A percentile compares a stretch with the other conserved stretches of the same genome.
phyloP scores from a whole-genome alignment of 1,140 invertebrate species.

The Asobara japonica region DNA sequence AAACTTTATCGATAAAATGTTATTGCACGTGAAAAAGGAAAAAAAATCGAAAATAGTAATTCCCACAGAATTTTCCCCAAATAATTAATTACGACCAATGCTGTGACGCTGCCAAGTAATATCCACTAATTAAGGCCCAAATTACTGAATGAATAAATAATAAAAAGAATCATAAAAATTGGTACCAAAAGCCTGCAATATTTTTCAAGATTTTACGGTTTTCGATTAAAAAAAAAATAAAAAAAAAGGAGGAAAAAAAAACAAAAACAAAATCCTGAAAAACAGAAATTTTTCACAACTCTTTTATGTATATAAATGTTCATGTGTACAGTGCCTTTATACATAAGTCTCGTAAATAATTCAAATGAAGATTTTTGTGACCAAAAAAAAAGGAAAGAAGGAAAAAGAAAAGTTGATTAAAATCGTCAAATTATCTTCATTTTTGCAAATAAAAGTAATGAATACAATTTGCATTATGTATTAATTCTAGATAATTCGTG shows the following conservation, averaged over 20 bases:
- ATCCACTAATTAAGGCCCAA: too few relatives aligned
- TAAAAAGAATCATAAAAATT: not conserved
- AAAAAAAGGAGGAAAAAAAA: conserved; percentile 9
- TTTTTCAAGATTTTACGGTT: conserved; percentile 15
- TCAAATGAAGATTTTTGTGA: conserved; percentile 12
- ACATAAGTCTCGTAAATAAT: conserved; percentile 51
- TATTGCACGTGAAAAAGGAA: too few relatives aligned
- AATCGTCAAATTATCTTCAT: not conserved
- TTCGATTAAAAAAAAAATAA: conserved; percentile 18
- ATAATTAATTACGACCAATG: too few relatives aligned
- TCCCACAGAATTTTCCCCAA: too few relatives aligned
- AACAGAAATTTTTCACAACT: conserved; percentile 37
- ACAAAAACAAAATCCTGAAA: too few relatives aligned
- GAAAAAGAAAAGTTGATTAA: not conserved
- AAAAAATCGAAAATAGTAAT: too few relatives aligned
- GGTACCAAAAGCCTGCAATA: not conserved
- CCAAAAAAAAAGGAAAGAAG: not conserved
- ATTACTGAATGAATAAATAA: too few relatives aligned
- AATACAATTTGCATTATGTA: not conserved
- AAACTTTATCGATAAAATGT: too few relatives aligned
- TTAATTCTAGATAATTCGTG: conserved; percentile 13
- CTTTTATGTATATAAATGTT: conserved; percentile 45
- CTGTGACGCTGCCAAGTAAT: too few relatives aligned
- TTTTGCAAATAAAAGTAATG: conserved; percentile 11
- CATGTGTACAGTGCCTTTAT: conserved; percentile 64